Evolutionary conservation across 2,888 invertebrate genomes (phyloP).

Genomic region (Pachliopta kotzebuea): DNA sequence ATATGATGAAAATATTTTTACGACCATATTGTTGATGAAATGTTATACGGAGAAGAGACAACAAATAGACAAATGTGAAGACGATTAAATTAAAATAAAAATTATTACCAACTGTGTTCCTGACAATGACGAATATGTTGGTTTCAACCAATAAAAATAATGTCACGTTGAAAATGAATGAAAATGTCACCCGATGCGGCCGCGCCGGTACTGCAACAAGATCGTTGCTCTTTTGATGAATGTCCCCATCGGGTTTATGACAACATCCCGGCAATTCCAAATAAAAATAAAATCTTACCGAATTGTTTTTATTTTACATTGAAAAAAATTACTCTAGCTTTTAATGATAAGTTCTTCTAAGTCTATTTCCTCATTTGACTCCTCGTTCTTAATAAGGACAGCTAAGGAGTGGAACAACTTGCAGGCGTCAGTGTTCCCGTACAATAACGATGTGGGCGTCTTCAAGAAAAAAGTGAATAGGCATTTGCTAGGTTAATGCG

Average conservation of each 20-base stretch:
- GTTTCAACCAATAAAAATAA: conserved; percentile 32
- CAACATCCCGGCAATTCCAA: conserved; percentile 39
- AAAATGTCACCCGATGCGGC: conserved; percentile 56
- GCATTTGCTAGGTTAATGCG: no score
- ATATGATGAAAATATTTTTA: no score
- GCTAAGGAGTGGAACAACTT: no score
- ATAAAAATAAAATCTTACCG: conserved; percentile 3
- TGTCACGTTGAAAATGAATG: conserved; percentile 42
- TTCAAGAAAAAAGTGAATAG: no score
- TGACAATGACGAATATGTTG: conserved; percentile 24
- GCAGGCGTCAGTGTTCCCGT: no score
- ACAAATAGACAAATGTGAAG: background rate
- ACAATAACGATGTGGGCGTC: no score
- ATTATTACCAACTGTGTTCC: conserved; percentile 7
- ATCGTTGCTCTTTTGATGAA: conserved; percentile 62
- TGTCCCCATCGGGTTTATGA: conserved; percentile 48
- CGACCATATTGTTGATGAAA: no score
- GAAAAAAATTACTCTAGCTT: background rate
- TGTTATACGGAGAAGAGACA: no score
- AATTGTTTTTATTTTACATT: background rate
- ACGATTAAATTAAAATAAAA: background rate
- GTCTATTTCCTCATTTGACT: no score
- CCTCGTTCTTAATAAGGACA: no score
- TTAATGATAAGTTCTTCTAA: no score
- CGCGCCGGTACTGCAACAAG: conserved; percentile 54